Evolutionary conservation across 2,113 vertebrate species (phyloP), one percentile per base, ranked within the genome.

Genomic region (Lepus europaeus): DNA sequence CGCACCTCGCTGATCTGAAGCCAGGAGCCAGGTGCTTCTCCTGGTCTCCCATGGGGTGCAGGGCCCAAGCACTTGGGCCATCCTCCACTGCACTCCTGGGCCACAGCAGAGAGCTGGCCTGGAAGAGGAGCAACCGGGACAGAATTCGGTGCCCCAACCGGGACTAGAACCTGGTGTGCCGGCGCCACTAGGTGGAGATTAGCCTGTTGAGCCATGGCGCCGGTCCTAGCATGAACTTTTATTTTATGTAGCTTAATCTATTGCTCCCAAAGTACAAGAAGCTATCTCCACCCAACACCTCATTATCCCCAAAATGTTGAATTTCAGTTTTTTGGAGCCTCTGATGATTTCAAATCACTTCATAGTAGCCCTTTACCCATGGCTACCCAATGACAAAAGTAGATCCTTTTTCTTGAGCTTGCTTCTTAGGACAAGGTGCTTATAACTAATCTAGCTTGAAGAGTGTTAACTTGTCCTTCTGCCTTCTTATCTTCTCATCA

Each of bases 401-500:
- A 9, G 23, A 25, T 29, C 12, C 2, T 53, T 51, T 64, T 64
- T 4, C 6, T 64, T n/a, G 31, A 27, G 16, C 22, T 86, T 92
- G 6, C 39, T 29, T 31, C 27, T 79, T 79, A 29, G 36, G 31
- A 25, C 9, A 61, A 36, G 73, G 19, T 61, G 14, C 39, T 59
- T 63, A 16, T 78, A 36, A 20, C 5, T 27, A 12, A 27, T 33
- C 19, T 90, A 22, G 19, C 85, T 31, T 68, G 14, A 22, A 88
- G 1, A 29, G 8, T 77, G 51, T 76, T 88, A 61, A n/a, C 12
- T 17, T 82, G 7, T 45, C 16, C 27, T 86, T 93, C 10, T 90
- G 33, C 17, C 19, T 84, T 85, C 61, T 84, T 79, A 49, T 59
- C 53, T 95, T 82, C 39, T 93, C n/a, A 78, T 70, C 51, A 90